These are phyloP conservation scores for Okamejei kenojei DNA, from an alignment of 2,797 vertebrate species.

Conservation along the genomic window DNA sequence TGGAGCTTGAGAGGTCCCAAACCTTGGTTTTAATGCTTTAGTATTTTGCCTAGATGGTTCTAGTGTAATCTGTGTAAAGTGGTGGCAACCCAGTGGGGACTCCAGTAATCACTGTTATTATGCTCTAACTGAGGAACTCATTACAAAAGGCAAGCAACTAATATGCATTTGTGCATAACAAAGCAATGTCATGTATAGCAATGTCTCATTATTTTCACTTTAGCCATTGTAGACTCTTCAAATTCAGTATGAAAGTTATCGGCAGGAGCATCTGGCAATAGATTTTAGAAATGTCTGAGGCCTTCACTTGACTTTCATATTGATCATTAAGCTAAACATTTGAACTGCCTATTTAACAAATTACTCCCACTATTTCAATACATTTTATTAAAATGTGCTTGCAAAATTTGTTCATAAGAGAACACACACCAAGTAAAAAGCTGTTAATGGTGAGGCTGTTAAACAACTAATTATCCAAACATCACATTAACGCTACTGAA, in stretches of 20 bases:
- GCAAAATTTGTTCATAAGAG: neutral
- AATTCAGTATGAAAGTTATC: neutral
- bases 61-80: constrained; percentile 15
- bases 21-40: neutral
- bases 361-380: neutral
- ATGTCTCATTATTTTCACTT: constrained; percentile 26
- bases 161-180: neutral
- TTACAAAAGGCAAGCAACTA: constrained; percentile 21
- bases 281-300: no score
- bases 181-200: neutral
- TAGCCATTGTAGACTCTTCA: constrained; percentile 14
- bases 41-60: constrained; percentile 4
- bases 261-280: neutral
- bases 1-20: neutral
- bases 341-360: neutral
- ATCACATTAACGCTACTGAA: neutral
- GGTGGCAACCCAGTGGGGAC: constrained; percentile 19
- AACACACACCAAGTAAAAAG: neutral
- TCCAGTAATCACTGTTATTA: constrained; percentile 30
- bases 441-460: neutral
- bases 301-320: neutral
- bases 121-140: neutral
- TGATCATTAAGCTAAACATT: neutral
- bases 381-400: neutral
- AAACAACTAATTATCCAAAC: neutral